Conservation (phyloP, 1,140 invertebrate genomes). For the Cydia pomonella region DNA sequence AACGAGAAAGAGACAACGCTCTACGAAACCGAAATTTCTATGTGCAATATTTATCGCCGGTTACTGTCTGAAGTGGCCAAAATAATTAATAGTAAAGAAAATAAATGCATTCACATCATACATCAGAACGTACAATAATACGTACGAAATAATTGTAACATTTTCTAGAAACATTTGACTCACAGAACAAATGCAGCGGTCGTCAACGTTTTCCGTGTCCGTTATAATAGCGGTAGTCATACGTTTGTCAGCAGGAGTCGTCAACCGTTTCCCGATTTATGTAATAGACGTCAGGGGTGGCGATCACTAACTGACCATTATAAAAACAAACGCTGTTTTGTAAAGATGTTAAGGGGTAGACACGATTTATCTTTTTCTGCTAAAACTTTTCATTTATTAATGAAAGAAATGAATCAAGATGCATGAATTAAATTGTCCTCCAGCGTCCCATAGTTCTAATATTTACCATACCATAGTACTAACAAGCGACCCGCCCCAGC, state of each 20-base stretch:
- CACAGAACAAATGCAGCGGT: neutral
- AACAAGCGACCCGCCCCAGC: too few species aligned
- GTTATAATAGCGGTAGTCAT: slow-evolving; percentile 33
- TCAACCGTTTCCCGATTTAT: slow-evolving; percentile 53
- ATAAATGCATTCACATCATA: too few species aligned
- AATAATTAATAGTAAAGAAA: too few species aligned
- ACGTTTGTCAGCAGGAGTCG: slow-evolving; percentile 54
- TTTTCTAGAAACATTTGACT: neutral
- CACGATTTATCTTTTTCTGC: neutral
- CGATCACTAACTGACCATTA: slow-evolving; percentile 53
- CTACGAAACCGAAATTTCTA: too few species aligned
- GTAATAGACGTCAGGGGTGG: slow-evolving; percentile 58
- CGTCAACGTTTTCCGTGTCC: slow-evolving; percentile 10
- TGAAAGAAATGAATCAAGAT: too few species aligned
- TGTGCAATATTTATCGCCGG: too few species aligned
- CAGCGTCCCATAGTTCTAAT: too few species aligned
- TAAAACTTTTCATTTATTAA: neutral
- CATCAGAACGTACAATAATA: too few species aligned
- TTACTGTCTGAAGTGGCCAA: too few species aligned
- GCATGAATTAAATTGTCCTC: too few species aligned
- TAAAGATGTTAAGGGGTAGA: slow-evolving; percentile 16
- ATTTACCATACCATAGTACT: too few species aligned
- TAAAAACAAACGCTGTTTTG: slow-evolving; percentile 39
- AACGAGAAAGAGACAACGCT: too few species aligned
- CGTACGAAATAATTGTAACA: neutral